Base-by-base conservation (phyloP, 1,140 invertebrate species). In the Papilio machaon region DNA sequence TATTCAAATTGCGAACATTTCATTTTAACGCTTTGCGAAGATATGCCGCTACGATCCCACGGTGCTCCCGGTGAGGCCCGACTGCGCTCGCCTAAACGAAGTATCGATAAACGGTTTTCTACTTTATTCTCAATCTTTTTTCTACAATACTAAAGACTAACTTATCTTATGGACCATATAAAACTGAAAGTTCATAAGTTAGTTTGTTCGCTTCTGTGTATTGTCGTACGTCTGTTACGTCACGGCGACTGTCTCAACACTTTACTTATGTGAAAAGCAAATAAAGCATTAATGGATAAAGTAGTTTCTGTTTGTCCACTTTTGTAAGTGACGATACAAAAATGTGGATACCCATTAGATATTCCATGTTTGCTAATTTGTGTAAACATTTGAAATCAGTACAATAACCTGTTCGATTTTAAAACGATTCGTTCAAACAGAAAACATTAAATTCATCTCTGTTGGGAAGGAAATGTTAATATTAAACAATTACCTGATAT, bases 1-100 rank as follows among this genome's bases (percentile, higher is more conserved):
- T 93, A 94, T 94, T 94, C 92, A 94, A 93, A 94, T 94, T 89
- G 91, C 92, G 93, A 93, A 93, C 92, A 94, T 94, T 94, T 94
- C 93, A 94, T 94, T 94, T 94, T 94, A 94, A 92, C 93, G 93
- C 91, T 93, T 87, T 94, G 90, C 90, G 89, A 94, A 94, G 93
- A 92, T 93, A 94, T 94, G 91, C 83, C 88, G 91, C 89, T 90
- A 93, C 93, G 92, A 86, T 90, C 5, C 10, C 4, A 13, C 1
- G 49, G 49, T 17, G 30, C 60, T n/a, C 38, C 47, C 17, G n/a
- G 54, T 2, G 7, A 58, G 54, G 54, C 54, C 1, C 7, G 54
- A 2, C 54, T 17, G 54, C 54, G 54, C n/a, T n/a, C 54, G 17
- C 15, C 13, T 2, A 19, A n/a, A 58, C 7, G 7, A 58, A 58